A percentile compares a stretch with the other conserved stretches of the same genome.
Conservation (phyloP, 2,888 invertebrate genomes). For the Cheilosia scutellata region DNA sequence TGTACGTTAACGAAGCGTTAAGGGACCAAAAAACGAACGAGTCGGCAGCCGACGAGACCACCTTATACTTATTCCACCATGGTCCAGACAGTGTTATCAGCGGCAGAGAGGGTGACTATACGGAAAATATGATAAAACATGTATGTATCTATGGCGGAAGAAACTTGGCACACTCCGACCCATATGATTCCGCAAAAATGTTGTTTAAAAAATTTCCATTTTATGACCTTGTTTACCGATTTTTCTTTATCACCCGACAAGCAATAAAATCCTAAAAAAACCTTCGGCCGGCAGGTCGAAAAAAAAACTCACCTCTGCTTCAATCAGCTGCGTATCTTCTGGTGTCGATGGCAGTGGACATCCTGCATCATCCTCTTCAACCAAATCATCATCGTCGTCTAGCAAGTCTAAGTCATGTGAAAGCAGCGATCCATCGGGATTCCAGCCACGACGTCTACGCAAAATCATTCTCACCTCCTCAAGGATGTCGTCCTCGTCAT, state of each 20-base stretch:
- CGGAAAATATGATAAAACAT: too few species aligned
- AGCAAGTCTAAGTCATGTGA: conserved; percentile 82
- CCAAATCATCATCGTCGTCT: conserved; percentile 82
- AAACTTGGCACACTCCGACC: too few species aligned
- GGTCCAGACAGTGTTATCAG: too few species aligned
- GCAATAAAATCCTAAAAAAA: conserved; percentile 11
- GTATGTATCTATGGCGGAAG: too few species aligned
- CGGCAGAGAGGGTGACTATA: too few species aligned
- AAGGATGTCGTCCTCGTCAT: conserved; percentile 81
- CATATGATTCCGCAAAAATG: too few species aligned
- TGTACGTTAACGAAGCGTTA: too few species aligned
- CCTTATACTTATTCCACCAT: too few species aligned
- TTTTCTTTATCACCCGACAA: neutral
- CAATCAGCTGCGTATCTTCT: conserved; percentile 92
- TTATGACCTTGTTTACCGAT: too few species aligned
- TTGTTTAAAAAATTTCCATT: too few species aligned
- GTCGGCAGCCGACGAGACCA: too few species aligned
- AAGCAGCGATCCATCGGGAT: conserved; percentile 81
- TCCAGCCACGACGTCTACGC: conserved; percentile 83
- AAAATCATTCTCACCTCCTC: conserved; percentile 83
- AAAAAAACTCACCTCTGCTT: conserved; percentile 87
- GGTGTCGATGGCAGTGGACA: conserved; percentile 94
- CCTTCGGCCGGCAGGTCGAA: neutral
- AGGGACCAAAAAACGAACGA: too few species aligned
- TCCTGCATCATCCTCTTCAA: conserved; percentile 90